Percentiles rank a stretch among this genome's conserved stretches.
These are phyloP conservation scores for Lonchura striata DNA, from an alignment of 2,113 vertebrate genomes.

Conservation along the genomic window DNA sequence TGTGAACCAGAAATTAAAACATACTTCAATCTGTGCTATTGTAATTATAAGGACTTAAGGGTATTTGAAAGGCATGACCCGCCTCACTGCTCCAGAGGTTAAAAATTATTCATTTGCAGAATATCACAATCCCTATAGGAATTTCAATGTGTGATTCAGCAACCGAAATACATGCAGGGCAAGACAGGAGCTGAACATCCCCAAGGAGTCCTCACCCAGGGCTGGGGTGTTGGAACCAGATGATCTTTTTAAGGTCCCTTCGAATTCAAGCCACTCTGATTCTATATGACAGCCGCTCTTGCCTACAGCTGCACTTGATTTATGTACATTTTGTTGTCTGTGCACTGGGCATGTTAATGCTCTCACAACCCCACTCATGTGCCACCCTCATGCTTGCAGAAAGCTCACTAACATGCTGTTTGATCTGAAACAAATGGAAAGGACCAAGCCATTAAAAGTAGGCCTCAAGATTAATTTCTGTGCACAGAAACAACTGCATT, in stretches of 20 bases:
- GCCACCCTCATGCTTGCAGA: accelerated
- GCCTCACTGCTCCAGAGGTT: background rate
- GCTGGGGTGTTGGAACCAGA: background rate
- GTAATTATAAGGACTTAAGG: background rate
- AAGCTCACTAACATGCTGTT: background rate
- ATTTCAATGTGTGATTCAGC: background rate
- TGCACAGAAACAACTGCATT: background rate
- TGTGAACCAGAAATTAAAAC: background rate
- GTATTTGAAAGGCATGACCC: background rate
- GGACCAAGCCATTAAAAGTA: background rate
- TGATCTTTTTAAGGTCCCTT: background rate
- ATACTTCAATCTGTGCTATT: background rate
- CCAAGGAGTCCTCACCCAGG: background rate
- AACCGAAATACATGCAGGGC: background rate
- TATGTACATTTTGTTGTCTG: background rate
- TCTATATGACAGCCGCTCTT: background rate
- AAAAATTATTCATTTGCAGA: background rate
- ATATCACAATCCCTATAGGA: background rate
- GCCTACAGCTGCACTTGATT: background rate
- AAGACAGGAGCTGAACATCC: background rate
- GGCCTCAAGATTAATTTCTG: background rate
- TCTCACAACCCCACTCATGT: background rate
- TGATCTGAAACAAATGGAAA: background rate
- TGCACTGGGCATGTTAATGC: background rate
- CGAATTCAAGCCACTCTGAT: background rate